Conservation (phyloP, 2,888 invertebrate species). For the Linnaemya tessellans region DNA sequence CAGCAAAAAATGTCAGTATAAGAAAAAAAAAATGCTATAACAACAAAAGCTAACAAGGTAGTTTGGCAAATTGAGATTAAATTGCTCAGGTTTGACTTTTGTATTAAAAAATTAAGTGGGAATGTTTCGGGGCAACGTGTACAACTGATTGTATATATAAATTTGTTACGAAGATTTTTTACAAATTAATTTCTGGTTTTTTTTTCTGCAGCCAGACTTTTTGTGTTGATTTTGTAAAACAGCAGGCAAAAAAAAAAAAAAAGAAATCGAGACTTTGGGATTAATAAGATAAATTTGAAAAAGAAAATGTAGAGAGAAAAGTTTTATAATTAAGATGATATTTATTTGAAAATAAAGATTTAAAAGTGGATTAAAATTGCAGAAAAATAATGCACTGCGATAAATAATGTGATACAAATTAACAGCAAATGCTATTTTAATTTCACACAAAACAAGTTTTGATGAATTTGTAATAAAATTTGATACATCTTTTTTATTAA, state of each 20-base stretch:
- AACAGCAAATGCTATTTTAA: no score
- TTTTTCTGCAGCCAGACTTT: slow-evolving; percentile 17
- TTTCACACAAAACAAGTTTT: no score
- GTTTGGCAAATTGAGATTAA: slow-evolving; percentile 78
- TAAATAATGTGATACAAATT: no score
- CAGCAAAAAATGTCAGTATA: background rate
- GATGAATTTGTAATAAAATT: no score
- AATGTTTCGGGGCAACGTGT: background rate
- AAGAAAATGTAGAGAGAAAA: slow-evolving; percentile 5
- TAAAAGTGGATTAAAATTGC: slow-evolving; percentile 3
- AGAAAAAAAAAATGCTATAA: slow-evolving; percentile 51
- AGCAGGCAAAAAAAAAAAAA: background rate
- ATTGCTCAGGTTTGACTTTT: slow-evolving; percentile 76
- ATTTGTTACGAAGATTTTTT: slow-evolving; percentile 28
- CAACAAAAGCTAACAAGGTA: slow-evolving; percentile 71
- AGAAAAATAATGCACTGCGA: background rate
- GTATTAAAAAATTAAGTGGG: slow-evolving; percentile 68
- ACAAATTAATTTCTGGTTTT: slow-evolving; percentile 31
- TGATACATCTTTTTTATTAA: no score
- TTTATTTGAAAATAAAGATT: slow-evolving; percentile 33
- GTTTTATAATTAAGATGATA: slow-evolving; percentile 56
- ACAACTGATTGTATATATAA: slow-evolving; percentile 9
- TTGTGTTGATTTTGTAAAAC: slow-evolving; percentile 9
- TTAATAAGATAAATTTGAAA: slow-evolving; percentile 49
- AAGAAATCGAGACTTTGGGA: slow-evolving; percentile 39